Evolutionary conservation across 2,113 vertebrate genomes (phyloP).

Genomic region (Scartelaos histophorus): DNA sequence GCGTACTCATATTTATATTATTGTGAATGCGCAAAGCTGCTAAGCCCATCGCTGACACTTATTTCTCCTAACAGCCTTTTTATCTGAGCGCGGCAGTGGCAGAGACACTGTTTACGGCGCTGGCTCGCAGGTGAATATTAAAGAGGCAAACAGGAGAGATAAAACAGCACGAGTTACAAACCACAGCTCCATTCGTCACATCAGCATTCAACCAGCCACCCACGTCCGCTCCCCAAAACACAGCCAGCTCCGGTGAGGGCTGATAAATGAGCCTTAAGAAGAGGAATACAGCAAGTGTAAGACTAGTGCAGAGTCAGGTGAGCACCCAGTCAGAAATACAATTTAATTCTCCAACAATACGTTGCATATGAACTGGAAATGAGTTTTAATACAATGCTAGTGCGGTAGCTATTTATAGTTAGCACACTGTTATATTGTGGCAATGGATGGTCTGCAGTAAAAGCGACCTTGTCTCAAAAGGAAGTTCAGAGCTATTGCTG

Average conservation of each 20-base stretch:
- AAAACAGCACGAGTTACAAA: slow-evolving; percentile 34
- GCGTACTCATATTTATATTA: slow-evolving; percentile 30
- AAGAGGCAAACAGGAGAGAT: slow-evolving; percentile 47
- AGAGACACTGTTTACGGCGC: slow-evolving; percentile 26
- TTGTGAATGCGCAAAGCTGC: slow-evolving; percentile 8
- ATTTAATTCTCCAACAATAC: neutral
- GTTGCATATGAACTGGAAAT: neutral
- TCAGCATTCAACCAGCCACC: slow-evolving; percentile 34
- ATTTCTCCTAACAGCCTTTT: slow-evolving; percentile 33
- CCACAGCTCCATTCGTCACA: slow-evolving; percentile 27
- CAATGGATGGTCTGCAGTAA: neutral
- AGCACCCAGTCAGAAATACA: neutral
- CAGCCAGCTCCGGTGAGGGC: neutral
- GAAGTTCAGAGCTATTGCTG: neutral
- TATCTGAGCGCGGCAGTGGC: slow-evolving; percentile 30
- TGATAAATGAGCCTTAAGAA: slow-evolving; percentile 33
- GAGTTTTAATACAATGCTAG: neutral
- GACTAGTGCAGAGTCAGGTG: slow-evolving; percentile 5
- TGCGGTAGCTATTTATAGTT: neutral
- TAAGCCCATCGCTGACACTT: slow-evolving; percentile 16
- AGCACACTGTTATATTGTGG: neutral
- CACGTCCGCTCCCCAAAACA: slow-evolving; percentile 31
- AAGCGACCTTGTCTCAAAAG: neutral
- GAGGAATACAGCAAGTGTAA: neutral
- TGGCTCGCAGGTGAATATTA: slow-evolving; percentile 48